Percentiles rank a stretch among this genome's conserved stretches.
These are phyloP conservation scores for Pagrus major DNA, from an alignment of 2,113 vertebrate species.

Conservation along the genomic window DNA sequence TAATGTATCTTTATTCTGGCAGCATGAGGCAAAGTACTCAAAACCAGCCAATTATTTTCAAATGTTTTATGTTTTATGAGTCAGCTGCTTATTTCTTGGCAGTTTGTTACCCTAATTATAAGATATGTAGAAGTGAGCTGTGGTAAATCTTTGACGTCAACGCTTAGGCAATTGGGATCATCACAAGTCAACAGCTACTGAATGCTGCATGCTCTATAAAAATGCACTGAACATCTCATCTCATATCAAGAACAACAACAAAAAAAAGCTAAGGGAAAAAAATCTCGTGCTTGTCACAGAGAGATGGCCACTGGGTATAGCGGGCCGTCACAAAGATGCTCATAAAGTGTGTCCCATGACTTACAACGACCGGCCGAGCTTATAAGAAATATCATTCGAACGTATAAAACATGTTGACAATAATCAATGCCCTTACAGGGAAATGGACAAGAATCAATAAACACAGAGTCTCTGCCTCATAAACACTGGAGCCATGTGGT, in stretches of 20 bases:
- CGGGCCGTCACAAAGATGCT: neutral
- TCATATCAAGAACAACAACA: neutral
- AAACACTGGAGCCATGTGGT: constrained; percentile 2
- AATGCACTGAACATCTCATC: neutral
- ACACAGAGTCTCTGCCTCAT: constrained; percentile 1
- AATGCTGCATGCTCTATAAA: neutral
- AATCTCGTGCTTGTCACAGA: neutral
- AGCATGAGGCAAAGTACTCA: neutral
- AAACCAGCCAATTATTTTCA: neutral
- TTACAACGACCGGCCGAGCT: neutral
- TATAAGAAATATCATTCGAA: neutral
- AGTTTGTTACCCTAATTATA: constrained; percentile 2
- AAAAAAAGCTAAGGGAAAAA: no score
- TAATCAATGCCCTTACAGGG: constrained; percentile 5
- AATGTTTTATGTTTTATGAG: neutral
- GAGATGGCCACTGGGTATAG: neutral
- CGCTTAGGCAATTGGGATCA: neutral
- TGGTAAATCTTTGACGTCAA: neutral
- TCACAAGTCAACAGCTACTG: neutral
- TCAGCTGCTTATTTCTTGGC: constrained; percentile 5
- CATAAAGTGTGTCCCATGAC: neutral
- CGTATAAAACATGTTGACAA: neutral
- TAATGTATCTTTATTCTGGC: constrained; percentile 13
- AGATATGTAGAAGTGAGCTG: neutral
- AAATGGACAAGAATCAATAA: constrained; percentile 8